Evolutionary conservation across 2,113 vertebrate genomes (phyloP), one percentile per base, ranked within the genome.

Genomic region (Chaetops frenatus): DNA sequence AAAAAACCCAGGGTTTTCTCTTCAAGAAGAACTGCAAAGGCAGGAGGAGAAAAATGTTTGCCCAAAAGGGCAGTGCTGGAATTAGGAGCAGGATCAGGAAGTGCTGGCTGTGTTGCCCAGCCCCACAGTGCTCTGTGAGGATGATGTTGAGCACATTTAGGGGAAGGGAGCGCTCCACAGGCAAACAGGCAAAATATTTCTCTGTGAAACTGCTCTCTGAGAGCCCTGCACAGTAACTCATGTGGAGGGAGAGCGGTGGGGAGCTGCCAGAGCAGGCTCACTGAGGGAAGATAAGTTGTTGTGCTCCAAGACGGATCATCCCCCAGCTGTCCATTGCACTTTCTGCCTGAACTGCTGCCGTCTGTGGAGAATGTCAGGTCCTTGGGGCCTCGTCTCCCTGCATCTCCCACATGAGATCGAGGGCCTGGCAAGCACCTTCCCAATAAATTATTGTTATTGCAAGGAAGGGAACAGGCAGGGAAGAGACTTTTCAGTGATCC

Each of bases 311-410:
- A 96, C 31, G 0, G 93, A 96, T 94, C 94, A 84, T 58, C 85
- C 96, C 94, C 94, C 82, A 93, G 95, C 79, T 61, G 25, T 90
- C 90, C 93, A 86, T 92, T 95, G 94, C 85, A 92, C 94, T 96
- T 96, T 95, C 87, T 80, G 86, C 88, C 88, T 88, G 56, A 95
- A 74, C 88, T 64, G 81, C 90, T 88, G 79, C 95, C 0, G n/a
- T 50, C 94, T 94, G 44, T 22, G 10, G 85, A 95, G 95, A 96
- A 97, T 96, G 94, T 96, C 95, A 95, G 21, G 80, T 96, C 92
- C 93, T 84, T n/a, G 62, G 92, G 76, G 94, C 60, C 95, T 94
- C 79, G 0, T 96, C 90, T 93, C 80, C 72, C 69, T 88, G 88
- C 50, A 31, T 86, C 86, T 90, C 88, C 90, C 92, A 86, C 73